A percentile compares a stretch with the other conserved stretches of the same genome.
Evolutionary conservation across 2,888 invertebrate genomes (phyloP).

Genomic region (Cephus rjabovi): DNA sequence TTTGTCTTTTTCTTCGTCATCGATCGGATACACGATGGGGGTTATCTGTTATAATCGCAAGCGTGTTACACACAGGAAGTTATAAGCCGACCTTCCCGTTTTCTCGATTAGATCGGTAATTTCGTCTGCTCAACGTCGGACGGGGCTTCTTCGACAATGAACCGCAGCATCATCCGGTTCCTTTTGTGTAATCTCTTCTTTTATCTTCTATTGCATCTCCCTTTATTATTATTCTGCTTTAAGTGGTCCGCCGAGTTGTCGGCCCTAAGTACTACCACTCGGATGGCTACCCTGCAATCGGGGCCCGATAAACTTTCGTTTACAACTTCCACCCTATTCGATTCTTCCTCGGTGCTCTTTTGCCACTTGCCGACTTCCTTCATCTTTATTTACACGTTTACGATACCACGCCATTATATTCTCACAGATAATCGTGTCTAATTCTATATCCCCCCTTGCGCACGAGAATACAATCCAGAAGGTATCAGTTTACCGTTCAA

Average conservation of each 20-base stretch:
- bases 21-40: not conserved
- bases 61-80: slow-evolving; percentile 25
- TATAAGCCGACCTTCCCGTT: slow-evolving; percentile 15
- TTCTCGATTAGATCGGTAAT: slow-evolving; percentile 38
- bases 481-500: no score
- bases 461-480: no score
- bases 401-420: no score
- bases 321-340: no score
- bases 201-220: slow-evolving; percentile 36
- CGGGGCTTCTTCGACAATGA: slow-evolving; percentile 23
- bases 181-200: slow-evolving; percentile 32
- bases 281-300: slow-evolving; percentile 2
- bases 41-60: not conserved
- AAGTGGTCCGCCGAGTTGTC: no score
- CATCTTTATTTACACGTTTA: not conserved
- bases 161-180: slow-evolving; percentile 45
- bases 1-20: no score
- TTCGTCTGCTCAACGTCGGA: slow-evolving; percentile 15
- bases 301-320: not conserved
- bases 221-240: slow-evolving; percentile 15
- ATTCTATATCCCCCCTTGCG: no score
- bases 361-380: not conserved
- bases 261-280: slow-evolving; percentile 1
- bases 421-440: no score
- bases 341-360: no score